phyloP scores from a whole-genome alignment of 2,113 vertebrate species.

The Ariopsis seemanni region DNA sequence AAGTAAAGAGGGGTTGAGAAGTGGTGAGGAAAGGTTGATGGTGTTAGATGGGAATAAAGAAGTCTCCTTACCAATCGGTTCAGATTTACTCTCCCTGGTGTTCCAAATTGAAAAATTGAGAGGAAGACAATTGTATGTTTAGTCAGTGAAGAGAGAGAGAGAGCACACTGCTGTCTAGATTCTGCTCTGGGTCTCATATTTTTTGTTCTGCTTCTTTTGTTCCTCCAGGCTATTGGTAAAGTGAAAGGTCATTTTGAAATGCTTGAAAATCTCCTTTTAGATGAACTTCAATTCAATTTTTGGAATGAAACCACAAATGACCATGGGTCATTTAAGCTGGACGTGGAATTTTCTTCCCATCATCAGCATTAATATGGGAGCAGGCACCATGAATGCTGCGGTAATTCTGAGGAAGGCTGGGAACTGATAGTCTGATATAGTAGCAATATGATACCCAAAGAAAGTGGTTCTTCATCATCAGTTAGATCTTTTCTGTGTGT shows the following conservation, averaged over 20 bases:
- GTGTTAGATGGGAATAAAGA: conserved; percentile 80
- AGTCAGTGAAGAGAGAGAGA: conserved; percentile 46
- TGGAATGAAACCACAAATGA: not conserved
- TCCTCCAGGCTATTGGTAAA: conserved; percentile 3
- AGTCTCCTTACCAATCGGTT: conserved; percentile 79
- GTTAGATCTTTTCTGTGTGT: conserved; percentile 24
- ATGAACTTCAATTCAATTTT: not conserved
- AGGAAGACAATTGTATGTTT: conserved; percentile 56
- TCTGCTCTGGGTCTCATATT: conserved; percentile 14
- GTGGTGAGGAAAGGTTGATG: conserved; percentile 75
- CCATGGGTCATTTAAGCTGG: conserved; percentile 3
- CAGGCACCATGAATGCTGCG: not conserved
- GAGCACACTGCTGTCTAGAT: conserved; percentile 53
- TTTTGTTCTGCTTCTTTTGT: conserved; percentile 21
- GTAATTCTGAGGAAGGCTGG: not conserved
- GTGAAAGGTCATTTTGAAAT: conserved; percentile 14
- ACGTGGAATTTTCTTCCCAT: conserved; percentile 1
- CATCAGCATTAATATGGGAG: conserved; percentile 18
- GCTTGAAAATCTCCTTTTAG: conserved; percentile 7
- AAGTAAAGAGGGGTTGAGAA: conserved; percentile 56
- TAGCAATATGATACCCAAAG: conserved; percentile 30
- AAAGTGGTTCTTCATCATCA: conserved; percentile 16
- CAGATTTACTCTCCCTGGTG: conserved; percentile 73
- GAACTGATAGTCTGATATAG: conserved; percentile 12
- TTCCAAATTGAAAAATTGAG: conserved; percentile 61